Evolutionary conservation across 64 coral and sea anemone species (phyloP).

Genomic region (Pachyseris speciosa): DNA sequence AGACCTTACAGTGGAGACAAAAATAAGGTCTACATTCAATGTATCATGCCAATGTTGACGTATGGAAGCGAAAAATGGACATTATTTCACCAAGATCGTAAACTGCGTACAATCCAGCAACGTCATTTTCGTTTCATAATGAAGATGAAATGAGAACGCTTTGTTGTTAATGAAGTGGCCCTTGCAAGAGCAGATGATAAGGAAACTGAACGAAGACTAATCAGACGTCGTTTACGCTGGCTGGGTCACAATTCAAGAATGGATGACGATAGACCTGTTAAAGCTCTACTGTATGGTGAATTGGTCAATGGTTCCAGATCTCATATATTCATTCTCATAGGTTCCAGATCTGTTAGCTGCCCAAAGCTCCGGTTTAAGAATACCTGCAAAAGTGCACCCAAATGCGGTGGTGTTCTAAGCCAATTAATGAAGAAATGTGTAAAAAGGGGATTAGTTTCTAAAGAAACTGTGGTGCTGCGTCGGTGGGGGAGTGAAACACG

Average conservation of each 20-base stretch:
- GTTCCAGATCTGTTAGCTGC: neutral
- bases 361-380: neutral
- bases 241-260: neutral
- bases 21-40: neutral
- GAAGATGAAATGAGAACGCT: neutral
- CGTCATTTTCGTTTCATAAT: neutral
- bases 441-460: no score
- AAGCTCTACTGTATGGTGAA: neutral
- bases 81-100: neutral
- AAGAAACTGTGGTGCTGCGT: no score
- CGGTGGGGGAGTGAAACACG: no score
- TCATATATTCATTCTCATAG: no score
- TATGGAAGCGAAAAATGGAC: neutral
- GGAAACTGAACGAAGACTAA: neutral
- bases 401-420: neutral
- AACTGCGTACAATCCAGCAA: neutral
- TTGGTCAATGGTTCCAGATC: neutral
- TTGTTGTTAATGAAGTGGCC: neutral
- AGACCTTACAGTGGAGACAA: no score
- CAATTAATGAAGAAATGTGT: no score
- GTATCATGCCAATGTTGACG: neutral
- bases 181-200: neutral
- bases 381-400: neutral
- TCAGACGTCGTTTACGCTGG: neutral
- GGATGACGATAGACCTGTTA: neutral